A percentile compares a stretch with the other conserved stretches of the same genome.
phyloP scores from a whole-genome alignment of 2,888 invertebrate genomes.

The Liodrosophila aerea region DNA sequence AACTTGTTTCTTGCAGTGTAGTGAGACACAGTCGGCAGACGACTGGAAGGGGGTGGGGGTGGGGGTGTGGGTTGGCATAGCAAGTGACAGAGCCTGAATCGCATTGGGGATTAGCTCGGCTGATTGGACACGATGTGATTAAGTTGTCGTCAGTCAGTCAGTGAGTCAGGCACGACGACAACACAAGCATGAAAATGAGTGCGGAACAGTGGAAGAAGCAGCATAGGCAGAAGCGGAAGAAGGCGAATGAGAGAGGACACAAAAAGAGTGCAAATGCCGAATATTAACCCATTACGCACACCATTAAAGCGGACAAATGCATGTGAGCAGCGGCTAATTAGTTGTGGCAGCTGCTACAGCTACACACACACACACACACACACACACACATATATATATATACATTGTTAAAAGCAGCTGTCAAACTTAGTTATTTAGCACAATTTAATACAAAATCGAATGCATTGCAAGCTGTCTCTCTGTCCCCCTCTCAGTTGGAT shows the following conservation, averaged over 20 bases:
- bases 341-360: slow-evolving; percentile 68
- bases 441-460: slow-evolving; percentile 55
- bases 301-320: slow-evolving; percentile 65
- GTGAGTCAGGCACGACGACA: neutral
- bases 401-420: slow-evolving; percentile 23
- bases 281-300: slow-evolving; percentile 76
- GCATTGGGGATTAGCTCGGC: slow-evolving; percentile 74
- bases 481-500: neutral
- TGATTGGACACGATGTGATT: slow-evolving; percentile 81
- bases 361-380: slow-evolving; percentile 14
- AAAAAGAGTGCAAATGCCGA: slow-evolving; percentile 15
- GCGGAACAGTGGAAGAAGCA: neutral
- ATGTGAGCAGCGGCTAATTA: slow-evolving; percentile 65
- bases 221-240: neutral
- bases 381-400: slow-evolving; percentile 9
- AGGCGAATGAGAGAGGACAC: neutral
- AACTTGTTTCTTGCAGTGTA: no score
- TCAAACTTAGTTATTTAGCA: slow-evolving; percentile 67
- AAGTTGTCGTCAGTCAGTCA: slow-evolving; percentile 36
- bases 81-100: slow-evolving; percentile 1
- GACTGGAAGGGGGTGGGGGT: neutral
- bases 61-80: neutral
- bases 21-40: neutral
- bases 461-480: slow-evolving; percentile 5
- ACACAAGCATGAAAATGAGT: slow-evolving; percentile 3